Percentiles rank a stretch among this genome's conserved stretches.
Conservation (phyloP, 2,113 vertebrate genomes). For the Etia nguti region DNA sequence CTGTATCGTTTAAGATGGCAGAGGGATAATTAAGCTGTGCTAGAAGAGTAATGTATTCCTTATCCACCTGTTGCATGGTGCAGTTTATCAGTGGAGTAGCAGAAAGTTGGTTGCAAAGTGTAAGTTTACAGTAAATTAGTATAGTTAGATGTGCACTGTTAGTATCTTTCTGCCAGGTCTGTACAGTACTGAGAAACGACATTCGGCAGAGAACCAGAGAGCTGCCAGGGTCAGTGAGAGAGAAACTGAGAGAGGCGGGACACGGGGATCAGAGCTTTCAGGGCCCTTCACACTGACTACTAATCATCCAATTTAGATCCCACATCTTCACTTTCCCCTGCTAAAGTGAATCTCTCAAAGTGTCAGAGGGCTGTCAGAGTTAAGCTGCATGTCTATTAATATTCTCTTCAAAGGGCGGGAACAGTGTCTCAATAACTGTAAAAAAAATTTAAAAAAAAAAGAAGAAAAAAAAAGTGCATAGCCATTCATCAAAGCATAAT, state of each 20-base stretch:
- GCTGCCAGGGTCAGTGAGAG: slow-evolving; percentile 28
- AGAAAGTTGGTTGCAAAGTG: background rate
- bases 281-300: slow-evolving; percentile 33
- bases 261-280: slow-evolving; percentile 40
- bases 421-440: slow-evolving; percentile 27
- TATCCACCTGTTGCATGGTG: background rate
- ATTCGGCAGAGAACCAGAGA: slow-evolving; percentile 2
- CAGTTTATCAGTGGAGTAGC: slow-evolving; percentile 41
- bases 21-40: slow-evolving; percentile 54
- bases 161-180: background rate
- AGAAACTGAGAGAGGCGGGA: background rate
- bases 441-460: background rate
- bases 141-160: background rate
- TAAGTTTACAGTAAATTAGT: background rate
- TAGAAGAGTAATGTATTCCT: slow-evolving; percentile 19
- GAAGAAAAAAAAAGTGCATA: background rate
- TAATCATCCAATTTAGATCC: slow-evolving; percentile 63
- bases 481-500: slow-evolving; percentile 48
- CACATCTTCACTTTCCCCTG: slow-evolving; percentile 46
- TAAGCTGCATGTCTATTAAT: slow-evolving; percentile 63
- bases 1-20: slow-evolving; percentile 37
- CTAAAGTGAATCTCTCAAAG: slow-evolving; percentile 54
- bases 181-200: background rate
- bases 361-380: slow-evolving; percentile 58
- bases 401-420: slow-evolving; percentile 54